Base-by-base conservation (phyloP, 2,797 vertebrate genomes). In the Denticeps clupeoides region DNA sequence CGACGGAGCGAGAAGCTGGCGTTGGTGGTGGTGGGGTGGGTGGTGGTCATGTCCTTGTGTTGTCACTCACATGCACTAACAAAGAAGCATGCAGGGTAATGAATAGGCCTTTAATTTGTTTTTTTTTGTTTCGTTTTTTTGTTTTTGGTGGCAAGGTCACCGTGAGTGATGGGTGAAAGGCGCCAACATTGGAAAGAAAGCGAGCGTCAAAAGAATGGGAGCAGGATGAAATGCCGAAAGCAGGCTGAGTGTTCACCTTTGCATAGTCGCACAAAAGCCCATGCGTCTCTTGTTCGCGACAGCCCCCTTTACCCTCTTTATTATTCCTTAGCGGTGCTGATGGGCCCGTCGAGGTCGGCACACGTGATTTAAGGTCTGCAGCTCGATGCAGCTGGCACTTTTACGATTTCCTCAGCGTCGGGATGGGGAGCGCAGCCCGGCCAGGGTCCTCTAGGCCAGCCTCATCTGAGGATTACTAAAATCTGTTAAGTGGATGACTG, bases 61-160 rank as follows among this genome's bases (percentile, higher is more conserved):
- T 47, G 60, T 64, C 71, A 69, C 59, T 63, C 60, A 56, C 12
- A 56, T 56, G 22, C 29, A 46, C 67, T 68, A 67, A 75, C 69
- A 70, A 74, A 73, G 67, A 70, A 55, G 19, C 49, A 19, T 41
- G 5, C 12, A 4, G 57, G 49, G 56, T 77, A 74, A 74, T 70
- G 65, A 76, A 78, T 60, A 59, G 58, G 38, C 65, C 64, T 73
- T 72, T 72, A 72, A 76, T 77, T 75, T 68, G 64, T 67, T 71
- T 70, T 73, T n/a, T n/a, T n/a, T n/a, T n/a, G n/a, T n/a, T n/a
- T n/a, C n/a, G n/a, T n/a, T n/a, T n/a, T n/a, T n/a, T n/a, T n/a
- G n/a, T n/a, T n/a, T n/a, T 70, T 51, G 41, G 49, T 40, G 40
- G 68, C 77, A 75, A 78, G 74, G 75, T 79, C 71, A 51, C 24